These are phyloP conservation scores for Podarcis siculus DNA, from an alignment of 2,797 vertebrate species.

Conservation along the genomic window DNA sequence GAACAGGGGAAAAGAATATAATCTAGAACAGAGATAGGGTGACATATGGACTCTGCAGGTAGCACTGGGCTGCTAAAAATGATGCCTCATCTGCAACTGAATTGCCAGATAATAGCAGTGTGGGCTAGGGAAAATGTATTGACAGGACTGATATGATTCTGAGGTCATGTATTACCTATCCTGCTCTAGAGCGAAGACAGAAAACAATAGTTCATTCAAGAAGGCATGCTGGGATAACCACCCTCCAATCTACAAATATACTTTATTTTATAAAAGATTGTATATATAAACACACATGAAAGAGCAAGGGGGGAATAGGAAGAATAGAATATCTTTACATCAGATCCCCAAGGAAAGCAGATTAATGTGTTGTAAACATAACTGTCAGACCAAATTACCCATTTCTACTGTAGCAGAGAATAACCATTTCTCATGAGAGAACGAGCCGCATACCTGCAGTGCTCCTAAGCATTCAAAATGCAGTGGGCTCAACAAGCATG, in stretches of 20 bases:
- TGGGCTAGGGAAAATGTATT: not conserved
- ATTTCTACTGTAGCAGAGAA: not conserved
- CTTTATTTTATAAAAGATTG: not conserved
- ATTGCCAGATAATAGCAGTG: not conserved
- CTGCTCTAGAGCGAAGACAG: not conserved
- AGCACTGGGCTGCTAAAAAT: not conserved
- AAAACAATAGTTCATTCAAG: not conserved
- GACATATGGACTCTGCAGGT: not conserved
- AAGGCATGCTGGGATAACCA: not conserved
- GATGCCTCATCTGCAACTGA: not conserved
- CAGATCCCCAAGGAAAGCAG: not conserved
- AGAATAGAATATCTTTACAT: not conserved
- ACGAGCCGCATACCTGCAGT: not conserved
- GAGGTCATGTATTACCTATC: not conserved
- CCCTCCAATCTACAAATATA: accelerated
- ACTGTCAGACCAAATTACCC: accelerated
- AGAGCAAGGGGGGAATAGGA: not conserved
- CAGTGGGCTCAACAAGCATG: not conserved
- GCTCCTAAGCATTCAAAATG: not conserved
- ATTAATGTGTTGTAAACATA: not conserved
- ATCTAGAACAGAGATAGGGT: not conserved
- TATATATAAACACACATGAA: not conserved
- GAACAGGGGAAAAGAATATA: not conserved
- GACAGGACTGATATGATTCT: not conserved
- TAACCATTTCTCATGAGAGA: not conserved